A percentile compares a stretch with the other conserved stretches of the same genome.
phyloP scores from a whole-genome alignment of 2,113 vertebrate species.

The Tragelaphus strepsiceros region DNA sequence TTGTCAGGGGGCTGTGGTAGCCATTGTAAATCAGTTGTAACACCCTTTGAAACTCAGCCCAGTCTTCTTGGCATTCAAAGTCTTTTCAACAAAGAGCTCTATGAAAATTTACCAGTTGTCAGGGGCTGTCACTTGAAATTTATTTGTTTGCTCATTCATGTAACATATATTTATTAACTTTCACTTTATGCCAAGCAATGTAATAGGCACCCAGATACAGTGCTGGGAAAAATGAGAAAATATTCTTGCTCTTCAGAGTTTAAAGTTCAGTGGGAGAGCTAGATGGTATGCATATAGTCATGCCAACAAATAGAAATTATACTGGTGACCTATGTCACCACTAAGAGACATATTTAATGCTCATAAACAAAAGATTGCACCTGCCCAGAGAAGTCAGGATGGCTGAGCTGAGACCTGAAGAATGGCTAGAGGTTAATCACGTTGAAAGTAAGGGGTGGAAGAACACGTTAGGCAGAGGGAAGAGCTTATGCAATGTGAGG shows the following conservation, averaged over 20 bases:
- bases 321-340: too few relatives aligned
- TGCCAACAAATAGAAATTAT: background rate
- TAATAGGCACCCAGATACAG: background rate
- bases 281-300: too few relatives aligned
- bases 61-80: too few relatives aligned
- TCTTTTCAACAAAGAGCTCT: background rate
- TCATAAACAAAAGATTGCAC: background rate
- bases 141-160: background rate
- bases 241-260: background rate
- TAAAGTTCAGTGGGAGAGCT: background rate
- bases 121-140: background rate
- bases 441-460: too few relatives aligned
- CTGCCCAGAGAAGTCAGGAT: background rate
- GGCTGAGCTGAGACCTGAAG: background rate
- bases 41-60: background rate
- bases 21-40: accelerated
- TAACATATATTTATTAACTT: background rate
- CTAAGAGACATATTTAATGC: background rate
- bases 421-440: background rate
- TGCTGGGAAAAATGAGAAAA: background rate
- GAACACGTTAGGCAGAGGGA: accelerated
- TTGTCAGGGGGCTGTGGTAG: background rate
- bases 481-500: background rate
- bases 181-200: background rate
- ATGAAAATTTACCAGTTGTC: background rate